phyloP scores from a whole-genome alignment of 2,113 vertebrate species.

The Panthera uncia region DNA sequence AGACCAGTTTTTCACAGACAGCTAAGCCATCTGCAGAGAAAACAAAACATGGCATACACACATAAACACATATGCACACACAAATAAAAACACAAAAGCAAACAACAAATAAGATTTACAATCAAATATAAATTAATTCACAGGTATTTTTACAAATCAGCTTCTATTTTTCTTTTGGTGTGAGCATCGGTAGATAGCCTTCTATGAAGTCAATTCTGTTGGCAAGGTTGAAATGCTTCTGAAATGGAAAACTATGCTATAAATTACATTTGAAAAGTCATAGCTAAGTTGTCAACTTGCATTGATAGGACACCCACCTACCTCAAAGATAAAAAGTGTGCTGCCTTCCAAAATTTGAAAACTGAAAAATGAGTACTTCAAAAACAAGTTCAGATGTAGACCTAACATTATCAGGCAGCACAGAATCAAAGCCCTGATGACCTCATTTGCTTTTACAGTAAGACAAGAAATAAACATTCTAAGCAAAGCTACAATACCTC shows the following conservation, averaged over 20 bases:
- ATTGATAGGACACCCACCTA: neutral
- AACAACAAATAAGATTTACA: neutral
- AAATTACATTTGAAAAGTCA: neutral
- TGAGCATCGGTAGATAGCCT: neutral
- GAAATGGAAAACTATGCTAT: neutral
- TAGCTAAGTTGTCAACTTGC: neutral
- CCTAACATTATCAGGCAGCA: neutral
- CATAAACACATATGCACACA: neutral
- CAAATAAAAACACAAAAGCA: constrained; percentile 25
- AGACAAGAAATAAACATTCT: neutral
- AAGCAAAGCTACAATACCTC: neutral
- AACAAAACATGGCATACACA: neutral
- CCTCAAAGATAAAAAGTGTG: constrained; percentile 24
- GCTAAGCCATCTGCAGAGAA: constrained; percentile 43
- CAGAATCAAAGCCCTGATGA: neutral
- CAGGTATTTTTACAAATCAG: neutral
- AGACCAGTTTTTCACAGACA: constrained; percentile 32
- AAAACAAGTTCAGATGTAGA: constrained; percentile 28
- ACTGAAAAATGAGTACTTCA: neutral
- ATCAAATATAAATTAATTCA: constrained; percentile 34
- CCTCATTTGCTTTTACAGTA: neutral
- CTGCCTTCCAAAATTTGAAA: neutral
- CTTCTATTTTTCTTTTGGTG: neutral
- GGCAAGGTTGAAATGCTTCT: neutral
- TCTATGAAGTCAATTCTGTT: neutral